phyloP scores from a whole-genome alignment of 2,888 invertebrate genomes.

The Neoaliturus tenellus region DNA sequence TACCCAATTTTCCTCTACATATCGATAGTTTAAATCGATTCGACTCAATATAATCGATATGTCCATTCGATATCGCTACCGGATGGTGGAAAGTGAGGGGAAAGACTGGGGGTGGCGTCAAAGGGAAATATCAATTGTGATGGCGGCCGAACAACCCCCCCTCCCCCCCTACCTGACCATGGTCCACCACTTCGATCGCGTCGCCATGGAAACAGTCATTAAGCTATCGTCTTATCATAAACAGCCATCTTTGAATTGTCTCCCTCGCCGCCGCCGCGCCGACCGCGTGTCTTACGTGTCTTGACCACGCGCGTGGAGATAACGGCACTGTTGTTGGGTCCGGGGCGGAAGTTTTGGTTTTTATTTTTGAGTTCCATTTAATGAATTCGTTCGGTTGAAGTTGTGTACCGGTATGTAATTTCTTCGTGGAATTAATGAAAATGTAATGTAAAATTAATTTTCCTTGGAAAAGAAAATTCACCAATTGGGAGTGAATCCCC shows the following conservation, averaged over 20 bases:
- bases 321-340: too few species aligned
- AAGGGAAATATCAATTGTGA: slow-evolving; percentile 61
- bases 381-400: background rate
- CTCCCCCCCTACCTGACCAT: slow-evolving; percentile 71
- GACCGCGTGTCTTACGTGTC: background rate
- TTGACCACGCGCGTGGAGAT: background rate
- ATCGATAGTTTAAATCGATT: too few species aligned
- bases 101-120: slow-evolving; percentile 59
- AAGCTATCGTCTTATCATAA: slow-evolving; percentile 77
- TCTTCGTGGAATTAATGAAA: background rate
- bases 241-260: slow-evolving; percentile 71
- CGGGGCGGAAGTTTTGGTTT: background rate
- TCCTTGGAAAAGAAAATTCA: too few species aligned
- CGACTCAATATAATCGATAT: too few species aligned
- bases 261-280: slow-evolving; percentile 60
- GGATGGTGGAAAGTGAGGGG: slow-evolving; percentile 36
- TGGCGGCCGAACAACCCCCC: slow-evolving; percentile 51
- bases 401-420: background rate
- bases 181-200: slow-evolving; percentile 72
- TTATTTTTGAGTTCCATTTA: background rate
- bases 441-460: too few species aligned
- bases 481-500: too few species aligned
- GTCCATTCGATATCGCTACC: too few species aligned
- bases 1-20: too few species aligned
- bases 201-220: slow-evolving; percentile 75